A percentile compares a stretch with the other conserved stretches of the same genome.
phyloP scores from a whole-genome alignment of 2,797 vertebrate species.

The Catharus ustulatus region DNA sequence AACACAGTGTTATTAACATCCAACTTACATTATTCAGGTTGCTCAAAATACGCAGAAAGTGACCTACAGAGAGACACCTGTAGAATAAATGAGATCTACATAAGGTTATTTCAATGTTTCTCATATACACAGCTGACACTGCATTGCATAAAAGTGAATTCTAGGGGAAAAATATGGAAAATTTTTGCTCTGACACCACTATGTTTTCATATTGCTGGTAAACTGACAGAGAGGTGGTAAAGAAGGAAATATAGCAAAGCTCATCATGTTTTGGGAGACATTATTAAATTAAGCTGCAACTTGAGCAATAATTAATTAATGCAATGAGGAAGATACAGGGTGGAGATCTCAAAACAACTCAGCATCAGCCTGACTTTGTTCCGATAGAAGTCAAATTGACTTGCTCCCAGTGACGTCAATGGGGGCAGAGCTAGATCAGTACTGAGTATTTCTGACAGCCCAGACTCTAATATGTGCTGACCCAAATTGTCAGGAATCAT shows the following conservation, averaged over 20 bases:
- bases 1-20: not conserved
- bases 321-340: constrained; percentile 13
- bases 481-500: not conserved
- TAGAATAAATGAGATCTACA: not conserved
- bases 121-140: not conserved
- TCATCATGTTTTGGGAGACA: constrained; percentile 19
- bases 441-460: constrained; percentile 6
- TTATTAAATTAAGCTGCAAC: constrained; percentile 55
- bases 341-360: constrained; percentile 53
- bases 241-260: not conserved
- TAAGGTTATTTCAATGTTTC: not conserved
- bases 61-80: not conserved
- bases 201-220: not conserved
- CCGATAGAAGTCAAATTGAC: constrained; percentile 41
- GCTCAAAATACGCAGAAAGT: not conserved
- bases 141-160: not conserved
- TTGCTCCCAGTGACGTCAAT: constrained; percentile 38
- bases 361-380: constrained; percentile 39
- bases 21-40: constrained; percentile 10
- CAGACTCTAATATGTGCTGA: not conserved
- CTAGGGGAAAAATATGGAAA: not conserved
- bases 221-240: not conserved
- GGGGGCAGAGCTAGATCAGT: not conserved
- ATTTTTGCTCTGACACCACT: not conserved
- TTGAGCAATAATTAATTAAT: constrained; percentile 62